Conservation (phyloP, 2,797 vertebrate genomes). For the Phyllotis vaccarum region DNA sequence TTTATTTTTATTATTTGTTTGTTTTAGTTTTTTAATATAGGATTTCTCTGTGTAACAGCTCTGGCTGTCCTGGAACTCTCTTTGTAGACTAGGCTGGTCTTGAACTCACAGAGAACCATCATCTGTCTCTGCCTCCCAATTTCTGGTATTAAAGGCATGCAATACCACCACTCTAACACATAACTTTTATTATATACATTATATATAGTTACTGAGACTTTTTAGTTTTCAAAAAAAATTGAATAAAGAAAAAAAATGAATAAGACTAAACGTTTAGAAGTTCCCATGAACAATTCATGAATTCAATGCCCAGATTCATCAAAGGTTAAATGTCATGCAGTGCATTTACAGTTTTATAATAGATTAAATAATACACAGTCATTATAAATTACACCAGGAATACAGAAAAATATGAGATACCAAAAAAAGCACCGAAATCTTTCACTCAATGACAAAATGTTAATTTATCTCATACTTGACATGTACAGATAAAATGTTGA, state of each 20-base stretch:
- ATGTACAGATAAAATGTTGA: conserved; percentile 18
- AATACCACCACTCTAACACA: not conserved
- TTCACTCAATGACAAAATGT: not conserved
- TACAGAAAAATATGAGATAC: not conserved
- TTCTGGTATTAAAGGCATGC: not conserved
- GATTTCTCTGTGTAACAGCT: not conserved
- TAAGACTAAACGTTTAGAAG: not conserved
- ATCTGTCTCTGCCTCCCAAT: not conserved
- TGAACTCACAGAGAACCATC: not conserved
- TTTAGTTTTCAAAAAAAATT: not conserved
- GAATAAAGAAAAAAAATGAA: conserved; percentile 7
- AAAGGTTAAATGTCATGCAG: not conserved
- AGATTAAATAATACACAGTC: not conserved
- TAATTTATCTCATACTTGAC: not conserved
- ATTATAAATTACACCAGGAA: conserved; percentile 19
- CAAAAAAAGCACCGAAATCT: not conserved
- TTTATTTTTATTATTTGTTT: not conserved
- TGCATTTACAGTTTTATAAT: conserved; percentile 18
- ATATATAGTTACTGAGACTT: not conserved
- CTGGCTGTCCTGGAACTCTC: not conserved
- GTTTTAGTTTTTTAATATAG: not conserved
- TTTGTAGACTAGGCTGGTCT: not conserved
- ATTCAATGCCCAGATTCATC: conserved; percentile 36
- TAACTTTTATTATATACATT: not conserved
- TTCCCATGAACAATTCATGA: not conserved